Conservation (phyloP, 2,888 invertebrate species). For the Tipula confusa region DNA sequence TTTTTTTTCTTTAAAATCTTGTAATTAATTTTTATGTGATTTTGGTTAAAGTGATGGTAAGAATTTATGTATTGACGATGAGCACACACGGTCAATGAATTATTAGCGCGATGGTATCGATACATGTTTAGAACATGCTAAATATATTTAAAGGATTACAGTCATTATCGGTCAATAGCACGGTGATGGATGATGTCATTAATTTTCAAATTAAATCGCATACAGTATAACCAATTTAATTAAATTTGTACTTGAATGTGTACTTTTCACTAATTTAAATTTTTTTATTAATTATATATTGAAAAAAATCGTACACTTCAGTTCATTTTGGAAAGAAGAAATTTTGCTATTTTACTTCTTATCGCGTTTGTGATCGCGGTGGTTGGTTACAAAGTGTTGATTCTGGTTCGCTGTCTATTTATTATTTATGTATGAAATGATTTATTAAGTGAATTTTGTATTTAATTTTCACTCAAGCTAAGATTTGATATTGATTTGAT, state of each 20-base stretch:
- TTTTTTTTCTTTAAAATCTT: not conserved
- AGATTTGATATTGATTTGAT: constrained; percentile 5
- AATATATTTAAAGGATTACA: not conserved
- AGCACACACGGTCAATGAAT: not conserved
- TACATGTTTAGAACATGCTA: not conserved
- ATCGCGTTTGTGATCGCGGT: not conserved
- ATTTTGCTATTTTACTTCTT: not conserved
- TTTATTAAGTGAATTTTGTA: not conserved
- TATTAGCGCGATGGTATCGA: not conserved
- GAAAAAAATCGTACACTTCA: not conserved
- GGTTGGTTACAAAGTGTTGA: not conserved
- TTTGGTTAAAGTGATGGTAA: not conserved
- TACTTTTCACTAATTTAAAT: not conserved
- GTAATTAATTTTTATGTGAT: not conserved
- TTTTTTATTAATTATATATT: not conserved
- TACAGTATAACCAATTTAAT: not conserved
- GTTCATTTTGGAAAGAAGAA: not conserved
- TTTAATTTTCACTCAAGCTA: not conserved
- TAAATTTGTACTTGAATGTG: not conserved
- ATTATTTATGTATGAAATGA: constrained; percentile 12
- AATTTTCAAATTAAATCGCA: not conserved
- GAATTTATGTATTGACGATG: not conserved
- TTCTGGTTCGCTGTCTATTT: not conserved
- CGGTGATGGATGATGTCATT: not conserved
- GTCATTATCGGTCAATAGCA: not conserved